phyloP scores from a whole-genome alignment of 2,888 invertebrate species.

The Campoletis raptor region DNA sequence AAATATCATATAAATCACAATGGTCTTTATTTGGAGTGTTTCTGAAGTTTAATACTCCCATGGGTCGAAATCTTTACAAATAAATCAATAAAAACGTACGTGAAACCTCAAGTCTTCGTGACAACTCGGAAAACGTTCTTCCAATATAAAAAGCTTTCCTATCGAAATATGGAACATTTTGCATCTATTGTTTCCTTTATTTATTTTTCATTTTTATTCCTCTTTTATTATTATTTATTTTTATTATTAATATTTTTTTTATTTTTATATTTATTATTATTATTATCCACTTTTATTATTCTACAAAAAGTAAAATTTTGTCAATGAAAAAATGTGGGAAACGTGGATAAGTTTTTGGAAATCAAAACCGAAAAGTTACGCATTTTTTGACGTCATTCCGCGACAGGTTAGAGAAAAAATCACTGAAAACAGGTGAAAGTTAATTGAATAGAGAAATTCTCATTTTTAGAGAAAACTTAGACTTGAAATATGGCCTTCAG shows the following conservation, averaged over 20 bases:
- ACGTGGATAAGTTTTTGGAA: too few relatives aligned
- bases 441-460: neutral
- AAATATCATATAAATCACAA: neutral
- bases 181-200: neutral
- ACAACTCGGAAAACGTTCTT: neutral
- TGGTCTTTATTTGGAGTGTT: neutral
- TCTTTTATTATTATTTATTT: too few relatives aligned
- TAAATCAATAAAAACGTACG: conserved; percentile 3
- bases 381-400: too few relatives aligned
- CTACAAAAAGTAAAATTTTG: too few relatives aligned
- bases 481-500: conserved; percentile 12
- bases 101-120: neutral
- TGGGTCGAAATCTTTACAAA: neutral
- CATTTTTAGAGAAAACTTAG: neutral
- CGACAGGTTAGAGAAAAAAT: neutral
- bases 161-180: neutral
- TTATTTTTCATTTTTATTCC: too few relatives aligned
- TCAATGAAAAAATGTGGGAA: too few relatives aligned
- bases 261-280: too few relatives aligned
- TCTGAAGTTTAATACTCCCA: neutral
- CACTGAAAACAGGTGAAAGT: neutral
- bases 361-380: too few relatives aligned
- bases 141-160: neutral
- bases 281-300: too few relatives aligned
- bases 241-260: too few relatives aligned